phyloP scores from a whole-genome alignment of 2,113 vertebrate genomes.

The Petrocephalus zakoni region DNA sequence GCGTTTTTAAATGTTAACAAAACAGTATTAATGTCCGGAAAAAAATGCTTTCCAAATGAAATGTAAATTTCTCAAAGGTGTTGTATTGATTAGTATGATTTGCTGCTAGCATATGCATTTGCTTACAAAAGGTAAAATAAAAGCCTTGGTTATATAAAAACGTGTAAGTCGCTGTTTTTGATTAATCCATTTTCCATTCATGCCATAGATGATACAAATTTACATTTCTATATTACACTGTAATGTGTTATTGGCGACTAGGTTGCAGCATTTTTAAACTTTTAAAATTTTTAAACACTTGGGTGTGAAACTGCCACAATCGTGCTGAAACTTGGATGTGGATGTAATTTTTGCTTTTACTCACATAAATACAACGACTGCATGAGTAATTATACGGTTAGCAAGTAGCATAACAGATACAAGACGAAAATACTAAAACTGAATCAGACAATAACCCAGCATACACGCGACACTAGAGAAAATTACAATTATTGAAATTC shows the following conservation, averaged over 20 bases:
- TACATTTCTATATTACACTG: background rate
- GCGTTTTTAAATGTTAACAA: background rate
- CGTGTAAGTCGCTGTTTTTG: background rate
- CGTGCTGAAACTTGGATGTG: background rate
- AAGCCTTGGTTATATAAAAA: background rate
- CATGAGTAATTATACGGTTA: background rate
- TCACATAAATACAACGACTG: background rate
- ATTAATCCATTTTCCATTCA: background rate
- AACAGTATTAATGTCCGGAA: background rate
- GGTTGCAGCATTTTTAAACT: background rate
- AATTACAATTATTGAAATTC: too few species aligned
- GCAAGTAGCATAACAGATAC: background rate
- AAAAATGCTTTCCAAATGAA: background rate
- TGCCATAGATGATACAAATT: background rate
- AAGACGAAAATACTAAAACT: background rate
- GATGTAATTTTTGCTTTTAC: background rate
- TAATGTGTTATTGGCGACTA: background rate
- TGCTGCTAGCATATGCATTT: background rate
- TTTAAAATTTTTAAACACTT: background rate
- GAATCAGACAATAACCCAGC: too few species aligned
- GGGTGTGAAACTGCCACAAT: background rate
- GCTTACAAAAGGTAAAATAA: background rate
- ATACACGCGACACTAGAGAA: too few species aligned
- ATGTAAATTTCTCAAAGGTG: background rate
- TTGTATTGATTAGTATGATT: background rate